Evolutionary conservation across 2,797 vertebrate species (phyloP), one percentile per base, ranked within the genome.

Genomic region (Urophycis tenuis): DNA sequence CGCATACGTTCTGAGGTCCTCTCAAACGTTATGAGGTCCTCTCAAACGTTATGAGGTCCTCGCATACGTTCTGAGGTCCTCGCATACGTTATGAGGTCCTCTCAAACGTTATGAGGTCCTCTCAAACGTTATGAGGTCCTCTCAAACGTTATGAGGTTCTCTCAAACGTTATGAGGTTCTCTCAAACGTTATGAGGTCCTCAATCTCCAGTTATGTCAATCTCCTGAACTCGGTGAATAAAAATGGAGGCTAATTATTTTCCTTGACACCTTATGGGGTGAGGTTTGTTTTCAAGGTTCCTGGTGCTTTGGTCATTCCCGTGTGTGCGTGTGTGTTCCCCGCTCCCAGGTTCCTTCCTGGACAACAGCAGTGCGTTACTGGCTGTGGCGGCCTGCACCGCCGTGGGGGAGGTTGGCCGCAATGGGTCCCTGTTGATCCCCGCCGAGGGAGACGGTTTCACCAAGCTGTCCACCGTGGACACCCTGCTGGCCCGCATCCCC

Each of bases 331-430:
- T 60, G 31, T 15, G 69, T 72, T 41, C 45, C 45, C 77, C 2
- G 53, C 35, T n/a, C 84, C 10, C 84, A 99, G 98, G 97, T 82
- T 94, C 93, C 0, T 97, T 98, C 90, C 90, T 99, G 91, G 95
- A 95, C 76, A 97, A 93, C 83, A 91, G 91, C 0, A 96, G 94
- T 79, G 90, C 95, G 0, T 86, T 97, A 72, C 91, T 99, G 22
- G 87, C 94, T 22, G 89, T 98, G 49, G 97, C 97, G 82, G 96
- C 97, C 8, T 96, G 95, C 78, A 97, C 94, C 0, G 96, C 98
- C 75, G 87, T 99, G 60, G 98, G 98, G 30, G 97, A 99, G 91
- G 95, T 99, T n/a, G 95, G 95, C 19, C 94, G 97, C 14, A 99
- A 96, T 1, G 96, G 96, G 0, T 80, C 93, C 29, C 91, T 99